Evolutionary conservation across 2,797 vertebrate species (phyloP), one percentile per base, ranked within the genome.

Genomic region (Galago senegalensis): DNA sequence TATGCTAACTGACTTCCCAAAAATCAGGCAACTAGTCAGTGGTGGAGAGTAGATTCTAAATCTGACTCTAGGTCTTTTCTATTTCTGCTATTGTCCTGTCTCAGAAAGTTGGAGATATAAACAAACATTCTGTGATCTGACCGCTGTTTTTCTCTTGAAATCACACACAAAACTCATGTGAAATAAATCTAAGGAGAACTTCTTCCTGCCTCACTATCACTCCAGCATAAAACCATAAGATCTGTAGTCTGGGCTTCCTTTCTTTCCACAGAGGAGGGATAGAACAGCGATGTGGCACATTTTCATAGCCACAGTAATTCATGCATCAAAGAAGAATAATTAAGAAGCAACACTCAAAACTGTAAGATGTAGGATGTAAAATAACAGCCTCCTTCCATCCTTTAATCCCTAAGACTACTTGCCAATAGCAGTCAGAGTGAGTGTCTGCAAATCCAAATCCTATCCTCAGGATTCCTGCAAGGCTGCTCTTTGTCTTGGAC

Each of bases 61-160:
- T 3, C 8, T 34, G 27, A 85, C 21, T 37, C 27, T 5, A 20
- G 67, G 40, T 63, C 31, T 73, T 72, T 25, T 0, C 12, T 65
- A 86, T 72, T 90, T 91, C 85, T 77, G 18, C 60, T 20, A 56
- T 27, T 7, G 53, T 4, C 2, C 31, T 94, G 3, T 14, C 77
- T 93, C 21, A 70, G 56, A 65, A 69, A 63, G 63, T 60, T 73
- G 92, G 69, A 88, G 11, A 77, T 85, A 29, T 13, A 92, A 60
- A 77, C 9, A 80, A 20, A 90, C 53, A 76, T 2, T 53, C 31
- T 90, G 7, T n/a, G 40, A n/a, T 27, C 7, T 10, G 20, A 43
- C 17, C 60, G 6, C 60, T 85, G 67, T 34, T 88, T 23, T 56
- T 56, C 13, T 58, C 20, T 21, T 13, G 12, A 81, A 97, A 49